Base-by-base conservation (phyloP, 2,797 vertebrate genomes). In the Odontamblyopus lacepedii region DNA sequence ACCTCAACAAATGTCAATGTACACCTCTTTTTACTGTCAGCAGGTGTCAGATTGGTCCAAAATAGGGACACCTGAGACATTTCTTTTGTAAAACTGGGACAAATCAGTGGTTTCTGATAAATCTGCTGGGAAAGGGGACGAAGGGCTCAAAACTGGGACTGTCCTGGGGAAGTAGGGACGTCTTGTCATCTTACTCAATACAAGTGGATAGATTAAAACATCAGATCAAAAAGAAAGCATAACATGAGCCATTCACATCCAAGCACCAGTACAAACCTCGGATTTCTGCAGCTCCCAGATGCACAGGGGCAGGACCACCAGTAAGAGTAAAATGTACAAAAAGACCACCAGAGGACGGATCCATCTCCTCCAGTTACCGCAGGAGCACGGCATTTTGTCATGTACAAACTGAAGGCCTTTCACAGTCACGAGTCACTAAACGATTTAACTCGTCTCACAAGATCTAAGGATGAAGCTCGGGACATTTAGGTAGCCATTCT, bases 341-440 rank as follows among this genome's bases (percentile, higher is more conserved):
- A 97, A 73, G 30, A 96, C 94, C 44, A 97, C 96, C 84, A 99
- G 88, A 26, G 97, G 96, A 68, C 97, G 95, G 71, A 99, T 99
- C 98, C 97, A 99, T 71, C 95, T 92, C 76, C 96, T 96, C 97
- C 98, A 99, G 91, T 98, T 96, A 65, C 95, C 96, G 89, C 94
- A 97, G 50, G 96, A 96, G 89, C 95, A 98, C 71, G 97, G 96
- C 96, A 99, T 98, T 35, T 78, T 92, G 69, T 60, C 84, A 80
- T 77, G 56, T 70, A 84, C 75, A 60, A 57, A 23, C 66, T 1
- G 0, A 1, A 55, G 79, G 77, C 73, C 78, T 81, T 66, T 56
- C 2, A 7, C 60, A 23, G 62, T 70, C 77, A 48, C 71, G 55
- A 51, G 4, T 38, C 62, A 84, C 70, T 56, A 15, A 35, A 74